phyloP scores from a whole-genome alignment of 2,888 invertebrate species.

The Parelbella ahira region DNA sequence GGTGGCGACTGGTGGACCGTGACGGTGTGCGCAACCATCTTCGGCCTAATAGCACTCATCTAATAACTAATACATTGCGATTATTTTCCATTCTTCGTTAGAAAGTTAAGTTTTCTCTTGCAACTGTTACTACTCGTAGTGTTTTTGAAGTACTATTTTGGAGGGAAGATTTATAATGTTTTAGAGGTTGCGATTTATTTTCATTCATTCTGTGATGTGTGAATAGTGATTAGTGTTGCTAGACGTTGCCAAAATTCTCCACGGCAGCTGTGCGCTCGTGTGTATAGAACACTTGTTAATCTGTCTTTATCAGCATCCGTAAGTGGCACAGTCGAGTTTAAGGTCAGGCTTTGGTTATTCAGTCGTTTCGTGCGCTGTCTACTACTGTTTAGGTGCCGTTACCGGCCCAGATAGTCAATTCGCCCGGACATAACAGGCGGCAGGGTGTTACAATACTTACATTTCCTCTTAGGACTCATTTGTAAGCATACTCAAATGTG shows the following conservation, averaged over 20 bases:
- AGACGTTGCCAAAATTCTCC: slow-evolving; percentile 6
- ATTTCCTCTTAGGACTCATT: slow-evolving; percentile 25
- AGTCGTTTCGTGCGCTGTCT: slow-evolving; percentile 45
- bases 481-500: too few relatives aligned
- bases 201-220: slow-evolving; percentile 1
- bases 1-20: slow-evolving; percentile 62
- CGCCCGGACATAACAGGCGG: slow-evolving; percentile 40
- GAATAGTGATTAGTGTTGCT: slow-evolving; percentile 3
- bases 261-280: background rate
- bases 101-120: slow-evolving; percentile 27
- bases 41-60: slow-evolving; percentile 52
- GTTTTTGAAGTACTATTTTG: slow-evolving; percentile 1
- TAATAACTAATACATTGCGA: slow-evolving; percentile 40
- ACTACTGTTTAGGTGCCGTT: slow-evolving; percentile 64
- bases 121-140: slow-evolving; percentile 9
- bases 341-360: slow-evolving; percentile 50
- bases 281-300: slow-evolving; percentile 29
- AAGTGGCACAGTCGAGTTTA: slow-evolving; percentile 41
- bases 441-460: slow-evolving; percentile 7
- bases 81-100: slow-evolving; percentile 39
- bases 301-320: slow-evolving; percentile 33
- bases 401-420: slow-evolving; percentile 64
- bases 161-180: too few relatives aligned
- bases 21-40: slow-evolving; percentile 61
- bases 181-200: too few relatives aligned